phyloP scores from a whole-genome alignment of 2,888 invertebrate genomes.

The Ennomos quercinarius region DNA sequence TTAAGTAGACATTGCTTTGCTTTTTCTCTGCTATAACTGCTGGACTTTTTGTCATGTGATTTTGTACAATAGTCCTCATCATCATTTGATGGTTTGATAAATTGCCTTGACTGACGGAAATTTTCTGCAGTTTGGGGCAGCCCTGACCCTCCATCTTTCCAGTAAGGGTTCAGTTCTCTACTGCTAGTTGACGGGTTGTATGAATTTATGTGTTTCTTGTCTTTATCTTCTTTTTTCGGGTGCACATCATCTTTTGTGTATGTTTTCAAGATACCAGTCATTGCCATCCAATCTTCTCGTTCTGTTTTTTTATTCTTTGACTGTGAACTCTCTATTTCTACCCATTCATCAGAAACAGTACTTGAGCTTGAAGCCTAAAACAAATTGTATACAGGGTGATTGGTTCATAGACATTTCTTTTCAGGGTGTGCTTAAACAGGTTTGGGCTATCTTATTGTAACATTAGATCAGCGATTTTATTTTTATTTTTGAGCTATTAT shows the following conservation, averaged over 20 bases:
- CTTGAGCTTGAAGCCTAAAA: constrained; percentile 57
- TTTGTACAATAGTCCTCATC: constrained; percentile 58
- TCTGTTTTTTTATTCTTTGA: constrained; percentile 47
- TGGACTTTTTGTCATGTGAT: constrained; percentile 22
- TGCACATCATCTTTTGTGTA: constrained; percentile 77
- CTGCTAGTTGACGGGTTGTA: constrained; percentile 90
- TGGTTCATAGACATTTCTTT: no score
- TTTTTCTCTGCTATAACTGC: constrained; percentile 28
- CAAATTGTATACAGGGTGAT: not conserved
- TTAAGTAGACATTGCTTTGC: constrained; percentile 70
- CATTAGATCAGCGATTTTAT: no score
- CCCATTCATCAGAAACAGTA: constrained; percentile 85
- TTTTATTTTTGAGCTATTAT: no score
- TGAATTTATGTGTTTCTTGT: constrained; percentile 83
- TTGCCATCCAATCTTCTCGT: constrained; percentile 93
- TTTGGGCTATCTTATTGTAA: no score
- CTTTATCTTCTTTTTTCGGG: constrained; percentile 78
- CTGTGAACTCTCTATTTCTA: constrained; percentile 76
- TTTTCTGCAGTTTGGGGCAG: constrained; percentile 86
- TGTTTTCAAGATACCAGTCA: constrained; percentile 82
- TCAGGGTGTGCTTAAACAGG: no score
- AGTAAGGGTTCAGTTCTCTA: constrained; percentile 95
- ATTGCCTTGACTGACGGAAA: constrained; percentile 65
- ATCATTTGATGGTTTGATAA: constrained; percentile 71
- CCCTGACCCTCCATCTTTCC: constrained; percentile 95